Percentiles rank a stretch among this genome's conserved stretches.
phyloP scores from a whole-genome alignment of 2,888 invertebrate species.

The Neocrepidodera transversa region DNA sequence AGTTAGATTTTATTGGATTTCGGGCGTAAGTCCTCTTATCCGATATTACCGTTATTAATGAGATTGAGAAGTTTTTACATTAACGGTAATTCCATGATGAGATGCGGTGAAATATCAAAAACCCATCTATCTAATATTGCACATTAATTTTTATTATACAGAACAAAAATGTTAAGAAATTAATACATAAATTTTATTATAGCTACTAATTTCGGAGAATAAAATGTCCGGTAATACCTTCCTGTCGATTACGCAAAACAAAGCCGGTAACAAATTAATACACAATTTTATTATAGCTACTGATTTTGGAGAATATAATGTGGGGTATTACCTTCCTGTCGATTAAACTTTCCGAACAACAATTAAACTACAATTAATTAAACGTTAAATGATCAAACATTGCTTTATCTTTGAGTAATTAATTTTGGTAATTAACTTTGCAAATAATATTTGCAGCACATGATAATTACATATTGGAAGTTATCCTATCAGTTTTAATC shows the following conservation, averaged over 20 bases:
- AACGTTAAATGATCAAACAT: neutral
- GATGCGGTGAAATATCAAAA: neutral
- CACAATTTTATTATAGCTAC: too few relatives aligned
- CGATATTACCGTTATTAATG: slow-evolving; percentile 27
- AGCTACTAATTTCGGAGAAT: too few relatives aligned
- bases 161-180: too few relatives aligned
- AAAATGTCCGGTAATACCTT: too few relatives aligned
- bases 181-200: too few relatives aligned
- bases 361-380: slow-evolving; percentile 12
- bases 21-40: slow-evolving; percentile 26
- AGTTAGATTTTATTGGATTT: slow-evolving; percentile 43
- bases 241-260: too few relatives aligned
- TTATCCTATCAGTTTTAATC: neutral
- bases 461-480: neutral
- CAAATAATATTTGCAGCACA: neutral
- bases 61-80: slow-evolving; percentile 21
- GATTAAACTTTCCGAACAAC: slow-evolving; percentile 3
- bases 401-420: neutral
- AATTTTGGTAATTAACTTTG: neutral
- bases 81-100: slow-evolving; percentile 27
- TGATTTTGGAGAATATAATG: too few relatives aligned
- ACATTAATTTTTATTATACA: too few relatives aligned
- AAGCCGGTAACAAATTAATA: too few relatives aligned
- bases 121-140: too few relatives aligned
- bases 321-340: neutral